phyloP scores from a whole-genome alignment of 2,888 invertebrate genomes.

The Drosophila ochracea region DNA sequence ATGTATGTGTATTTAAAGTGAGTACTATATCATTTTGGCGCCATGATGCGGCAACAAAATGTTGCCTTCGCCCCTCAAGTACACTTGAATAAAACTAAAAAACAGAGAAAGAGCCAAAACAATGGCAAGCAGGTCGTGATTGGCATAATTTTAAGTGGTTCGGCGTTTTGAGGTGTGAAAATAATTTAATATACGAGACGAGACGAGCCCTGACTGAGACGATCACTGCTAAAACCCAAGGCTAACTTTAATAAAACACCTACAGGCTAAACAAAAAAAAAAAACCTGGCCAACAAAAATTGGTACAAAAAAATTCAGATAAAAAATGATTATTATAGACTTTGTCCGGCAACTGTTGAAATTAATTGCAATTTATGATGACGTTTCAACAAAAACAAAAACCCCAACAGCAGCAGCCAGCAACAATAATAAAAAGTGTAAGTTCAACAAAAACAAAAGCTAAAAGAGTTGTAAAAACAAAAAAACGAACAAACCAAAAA shows the following conservation, averaged over 20 bases:
- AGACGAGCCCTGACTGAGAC: conserved; percentile 31
- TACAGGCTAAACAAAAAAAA: conserved; percentile 60
- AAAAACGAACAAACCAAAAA: conserved; percentile 39
- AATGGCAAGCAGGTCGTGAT: conserved; percentile 64
- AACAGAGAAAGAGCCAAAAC: conserved; percentile 20
- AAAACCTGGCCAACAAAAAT: conserved; percentile 5
- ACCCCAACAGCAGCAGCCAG: conserved; percentile 24
- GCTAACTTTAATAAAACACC: conserved; percentile 80
- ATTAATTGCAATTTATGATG: conserved; percentile 83
- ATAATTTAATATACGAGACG: conserved; percentile 71
- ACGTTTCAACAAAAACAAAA: conserved; percentile 75
- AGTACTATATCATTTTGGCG: conserved; percentile 47
- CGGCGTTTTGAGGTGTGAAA: conserved; percentile 71
- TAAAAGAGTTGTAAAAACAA: conserved; percentile 56
- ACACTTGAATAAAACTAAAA: conserved; percentile 53
- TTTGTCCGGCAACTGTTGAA: conserved; percentile 66
- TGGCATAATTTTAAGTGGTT: conserved; percentile 76
- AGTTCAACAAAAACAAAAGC: conserved; percentile 68
- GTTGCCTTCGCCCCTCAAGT: conserved; percentile 42
- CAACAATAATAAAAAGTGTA: conserved; percentile 45
- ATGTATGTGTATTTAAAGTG: not conserved
- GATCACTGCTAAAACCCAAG: conserved; percentile 59
- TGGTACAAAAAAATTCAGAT: conserved; percentile 10
- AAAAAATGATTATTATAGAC: conserved; percentile 55
- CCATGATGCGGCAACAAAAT: conserved; percentile 62